phyloP scores from a whole-genome alignment of 64 coral and sea anemone species.

The Acropora yongei region DNA sequence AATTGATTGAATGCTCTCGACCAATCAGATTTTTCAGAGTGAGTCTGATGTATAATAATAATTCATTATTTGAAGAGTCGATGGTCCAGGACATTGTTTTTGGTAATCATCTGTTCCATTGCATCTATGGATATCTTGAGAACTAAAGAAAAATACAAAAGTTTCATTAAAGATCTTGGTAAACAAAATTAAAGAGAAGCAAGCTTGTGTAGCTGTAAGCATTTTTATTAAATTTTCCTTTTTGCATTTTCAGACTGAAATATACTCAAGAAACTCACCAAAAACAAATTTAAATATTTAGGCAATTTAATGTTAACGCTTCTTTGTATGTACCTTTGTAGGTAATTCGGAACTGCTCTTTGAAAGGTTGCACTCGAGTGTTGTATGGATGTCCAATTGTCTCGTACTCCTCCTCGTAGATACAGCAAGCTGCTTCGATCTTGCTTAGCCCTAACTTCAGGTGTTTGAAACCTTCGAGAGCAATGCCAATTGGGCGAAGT shows the following conservation, averaged over 20 bases:
- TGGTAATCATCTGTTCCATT: too few relatives aligned
- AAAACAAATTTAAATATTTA: slow-evolving; percentile 3
- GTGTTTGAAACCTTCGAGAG: slow-evolving; percentile 6
- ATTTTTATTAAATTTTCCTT: neutral
- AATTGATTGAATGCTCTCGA: too few relatives aligned
- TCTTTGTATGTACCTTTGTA: neutral
- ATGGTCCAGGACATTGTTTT: too few relatives aligned
- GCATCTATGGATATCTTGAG: neutral
- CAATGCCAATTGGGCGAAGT: slow-evolving; percentile 6
- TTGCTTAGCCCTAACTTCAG: slow-evolving; percentile 13
- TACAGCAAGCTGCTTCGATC: slow-evolving; percentile 17
- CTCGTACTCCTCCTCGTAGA: slow-evolving; percentile 10
- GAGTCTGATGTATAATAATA: too few relatives aligned
- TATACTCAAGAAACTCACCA: slow-evolving; percentile 2
- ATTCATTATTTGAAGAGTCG: too few relatives aligned
- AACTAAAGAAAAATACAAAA: neutral
- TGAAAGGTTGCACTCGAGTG: neutral
- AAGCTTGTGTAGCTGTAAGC: neutral
- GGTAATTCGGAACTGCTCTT: neutral
- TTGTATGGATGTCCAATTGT: slow-evolving; percentile 18
- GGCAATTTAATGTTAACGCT: slow-evolving; percentile 7
- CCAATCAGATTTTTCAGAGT: neutral
- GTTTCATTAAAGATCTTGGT: slow-evolving; percentile 8
- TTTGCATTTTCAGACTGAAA: slow-evolving; percentile 18
- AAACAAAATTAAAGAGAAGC: neutral